Conservation (phyloP, 1,140 invertebrate species). For the Apis mellifera region Amel_HAv3.1 CM009931.2:17622001-17622500, state of each 20-base stretch:
- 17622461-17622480: slow-evolving; percentile 32
- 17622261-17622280: slow-evolving; percentile 68
- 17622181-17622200: slow-evolving; percentile 47
- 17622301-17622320: slow-evolving; percentile 72
- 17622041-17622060: neutral
- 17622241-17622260: slow-evolving; percentile 63
- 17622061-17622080: slow-evolving; percentile 10
- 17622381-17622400: neutral
- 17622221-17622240: slow-evolving; percentile 40
- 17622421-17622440: slow-evolving; percentile 16
- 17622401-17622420: slow-evolving; percentile 35
- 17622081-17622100: neutral
- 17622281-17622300: slow-evolving; percentile 67
- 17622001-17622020: too few species aligned
- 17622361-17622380: slow-evolving; percentile 56
- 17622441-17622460: slow-evolving; percentile 46
- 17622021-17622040: neutral
- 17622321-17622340: slow-evolving; percentile 67
- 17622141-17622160: slow-evolving; percentile 1
- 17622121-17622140: slow-evolving; percentile 11
- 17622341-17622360: slow-evolving; percentile 72
- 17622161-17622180: neutral
- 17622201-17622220: slow-evolving; percentile 14
- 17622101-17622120: slow-evolving; percentile 7
- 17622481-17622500: neutral